Evolutionary conservation across 2,888 invertebrate species (phyloP).

Genomic region (Leptura quadrifasciata): DNA sequence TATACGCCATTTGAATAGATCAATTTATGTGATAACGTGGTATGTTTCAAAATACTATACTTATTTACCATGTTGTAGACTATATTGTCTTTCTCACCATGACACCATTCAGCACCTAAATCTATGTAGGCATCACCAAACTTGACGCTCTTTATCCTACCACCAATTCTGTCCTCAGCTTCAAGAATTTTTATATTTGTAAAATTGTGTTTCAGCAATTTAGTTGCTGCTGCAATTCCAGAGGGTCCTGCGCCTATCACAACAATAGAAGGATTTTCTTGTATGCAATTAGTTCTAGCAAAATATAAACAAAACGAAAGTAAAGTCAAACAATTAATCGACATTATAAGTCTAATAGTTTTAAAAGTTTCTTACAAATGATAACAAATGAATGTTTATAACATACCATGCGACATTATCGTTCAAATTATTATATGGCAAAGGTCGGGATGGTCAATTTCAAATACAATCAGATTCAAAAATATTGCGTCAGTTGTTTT

Average conservation of each 20-base stretch:
- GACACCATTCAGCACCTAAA: constrained; percentile 63
- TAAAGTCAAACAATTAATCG: background rate
- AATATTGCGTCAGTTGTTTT: background rate
- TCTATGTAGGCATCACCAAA: constrained; percentile 59
- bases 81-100: constrained; percentile 59
- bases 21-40: constrained; percentile 9
- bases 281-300: background rate
- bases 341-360: background rate
- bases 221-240: constrained; percentile 75
- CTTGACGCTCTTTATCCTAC: constrained; percentile 63
- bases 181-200: constrained; percentile 72
- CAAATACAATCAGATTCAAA: background rate
- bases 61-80: constrained; percentile 60
- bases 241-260: constrained; percentile 51
- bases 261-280: constrained; percentile 39
- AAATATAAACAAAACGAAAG: background rate
- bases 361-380: background rate
- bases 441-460: background rate
- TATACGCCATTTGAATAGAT: constrained; percentile 69
- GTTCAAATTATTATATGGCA: background rate
- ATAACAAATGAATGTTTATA: background rate
- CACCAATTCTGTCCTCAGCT: constrained; percentile 65
- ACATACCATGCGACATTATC: background rate
- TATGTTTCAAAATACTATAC: constrained; percentile 47
- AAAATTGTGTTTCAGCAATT: constrained; percentile 72